Evolutionary conservation across 53 echinoderm and acorn worm genomes (phyloP), one percentile per base, ranked within the genome.

Genomic region (Henricia sp.): DNA sequence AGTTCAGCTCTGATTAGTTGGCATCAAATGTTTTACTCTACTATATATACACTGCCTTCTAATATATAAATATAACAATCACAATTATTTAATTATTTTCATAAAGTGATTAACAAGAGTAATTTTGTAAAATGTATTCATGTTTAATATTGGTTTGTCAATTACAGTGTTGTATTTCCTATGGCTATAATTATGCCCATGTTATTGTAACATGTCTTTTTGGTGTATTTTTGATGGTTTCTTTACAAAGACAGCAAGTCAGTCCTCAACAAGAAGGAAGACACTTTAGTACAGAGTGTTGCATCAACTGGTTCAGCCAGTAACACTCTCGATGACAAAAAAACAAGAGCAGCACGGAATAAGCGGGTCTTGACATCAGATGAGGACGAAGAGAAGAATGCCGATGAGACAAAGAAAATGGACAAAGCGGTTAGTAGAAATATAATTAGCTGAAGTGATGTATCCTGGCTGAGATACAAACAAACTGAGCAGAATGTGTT

Each of bases 221-320:
- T 46, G 6, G 14, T 46, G 6, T 55, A 55, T 55, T 12, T 23
- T 14, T 68, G 40, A 20, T 68, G 4, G 4, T 68, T 68, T 68
- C 24, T 68, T 40, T 23, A 39, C 9, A 33, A 6, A 68, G 68
- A 68, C 68, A 68, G 68, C 41, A 68, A 23, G 42, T 68, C 68
- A 40, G 19, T 40, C 68, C 68, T 68, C 68, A 16, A 25, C 4
- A 68, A 68, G 41, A 68, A 68, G 68, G 68, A 68, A 2, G 40
- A 68, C 21, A 4, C 40, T 4, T 68, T 68, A 17, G 13, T 34
- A 10, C 58, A 58, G 58, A 26, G 27, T 26, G 30, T 33, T 10
- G 34, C 63, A 32, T 9, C 13, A 32, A 33, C 13, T 63, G 13
- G 33, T 63, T n/a, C 21, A 56, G 12, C 33, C 34, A 32, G 13